A percentile compares a stretch with the other conserved stretches of the same genome.
phyloP scores from a whole-genome alignment of 2,888 invertebrate species.

The Pandemis cinnamomeana region DNA sequence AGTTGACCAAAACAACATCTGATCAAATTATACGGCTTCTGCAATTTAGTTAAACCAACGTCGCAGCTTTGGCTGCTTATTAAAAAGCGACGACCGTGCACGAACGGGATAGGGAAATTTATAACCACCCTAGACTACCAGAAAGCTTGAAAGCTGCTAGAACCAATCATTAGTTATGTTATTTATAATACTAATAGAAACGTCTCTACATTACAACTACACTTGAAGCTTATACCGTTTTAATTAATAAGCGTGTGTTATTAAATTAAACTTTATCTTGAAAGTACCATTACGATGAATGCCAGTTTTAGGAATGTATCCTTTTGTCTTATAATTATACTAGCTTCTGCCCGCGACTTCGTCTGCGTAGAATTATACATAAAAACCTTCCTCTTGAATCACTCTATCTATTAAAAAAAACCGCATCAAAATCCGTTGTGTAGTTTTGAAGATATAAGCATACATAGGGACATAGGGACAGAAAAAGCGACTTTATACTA shows the following conservation, averaged over 20 bases:
- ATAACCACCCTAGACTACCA: constrained; percentile 10
- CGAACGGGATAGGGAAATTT: not conserved
- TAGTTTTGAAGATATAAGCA: no score
- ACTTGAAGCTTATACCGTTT: not conserved
- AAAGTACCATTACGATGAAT: not conserved
- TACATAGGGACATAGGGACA: no score
- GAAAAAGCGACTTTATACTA: no score
- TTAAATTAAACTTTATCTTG: not conserved
- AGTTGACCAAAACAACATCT: not conserved
- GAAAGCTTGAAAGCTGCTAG: constrained; percentile 5
- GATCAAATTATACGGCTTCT: not conserved
- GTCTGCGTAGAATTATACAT: no score
- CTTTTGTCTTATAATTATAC: not conserved
- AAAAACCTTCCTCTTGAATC: no score
- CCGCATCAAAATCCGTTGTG: no score
- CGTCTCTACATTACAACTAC: not conserved
- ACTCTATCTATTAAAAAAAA: no score
- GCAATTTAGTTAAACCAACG: constrained; percentile 2
- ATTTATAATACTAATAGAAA: not conserved
- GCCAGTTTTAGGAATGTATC: not conserved
- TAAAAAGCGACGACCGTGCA: not conserved
- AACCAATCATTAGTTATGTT: constrained; percentile 6
- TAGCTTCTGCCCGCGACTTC: no score
- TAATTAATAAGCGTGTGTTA: constrained; percentile 1
- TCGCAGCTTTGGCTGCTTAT: constrained; percentile 1